Percentiles rank a stretch among this genome's conserved stretches.
Evolutionary conservation across 2,888 invertebrate species (phyloP).

Genomic region (Pristionchus japonicus): DNA sequence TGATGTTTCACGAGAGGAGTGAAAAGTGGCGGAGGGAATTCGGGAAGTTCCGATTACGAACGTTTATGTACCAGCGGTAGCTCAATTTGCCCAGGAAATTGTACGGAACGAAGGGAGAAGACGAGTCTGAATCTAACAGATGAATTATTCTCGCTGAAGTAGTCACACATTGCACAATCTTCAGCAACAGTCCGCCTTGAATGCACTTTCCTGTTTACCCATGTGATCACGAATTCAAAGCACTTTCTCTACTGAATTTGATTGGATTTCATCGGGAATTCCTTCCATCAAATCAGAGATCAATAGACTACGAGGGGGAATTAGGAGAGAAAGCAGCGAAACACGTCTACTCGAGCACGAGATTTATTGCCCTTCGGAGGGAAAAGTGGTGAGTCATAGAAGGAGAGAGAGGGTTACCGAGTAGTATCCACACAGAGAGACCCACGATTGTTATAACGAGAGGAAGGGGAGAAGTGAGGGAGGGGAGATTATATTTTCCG

Average conservation of each 20-base stretch:
- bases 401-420: neutral
- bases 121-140: no score
- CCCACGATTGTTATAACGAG: neutral
- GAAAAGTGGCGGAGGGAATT: neutral
- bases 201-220: neutral
- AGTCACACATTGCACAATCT: neutral
- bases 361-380: neutral
- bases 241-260: neutral
- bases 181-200: neutral
- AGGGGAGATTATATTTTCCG: neutral
- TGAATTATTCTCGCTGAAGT: neutral
- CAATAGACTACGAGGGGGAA: neutral
- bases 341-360: neutral
- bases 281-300: neutral
- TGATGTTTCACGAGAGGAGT: neutral
- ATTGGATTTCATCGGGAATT: neutral
- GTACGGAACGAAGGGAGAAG: neutral
- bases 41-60: neutral
- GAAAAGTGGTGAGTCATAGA: neutral
- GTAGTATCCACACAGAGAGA: neutral
- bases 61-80: neutral
- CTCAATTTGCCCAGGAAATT: slow-evolving; percentile 12
- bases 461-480: neutral
- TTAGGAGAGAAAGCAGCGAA: slow-evolving; percentile 1
- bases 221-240: neutral